Percentiles rank a stretch among this genome's conserved stretches.
Conservation (phyloP, 2,797 vertebrate genomes). For the Rhinoraja longicauda region DNA sequence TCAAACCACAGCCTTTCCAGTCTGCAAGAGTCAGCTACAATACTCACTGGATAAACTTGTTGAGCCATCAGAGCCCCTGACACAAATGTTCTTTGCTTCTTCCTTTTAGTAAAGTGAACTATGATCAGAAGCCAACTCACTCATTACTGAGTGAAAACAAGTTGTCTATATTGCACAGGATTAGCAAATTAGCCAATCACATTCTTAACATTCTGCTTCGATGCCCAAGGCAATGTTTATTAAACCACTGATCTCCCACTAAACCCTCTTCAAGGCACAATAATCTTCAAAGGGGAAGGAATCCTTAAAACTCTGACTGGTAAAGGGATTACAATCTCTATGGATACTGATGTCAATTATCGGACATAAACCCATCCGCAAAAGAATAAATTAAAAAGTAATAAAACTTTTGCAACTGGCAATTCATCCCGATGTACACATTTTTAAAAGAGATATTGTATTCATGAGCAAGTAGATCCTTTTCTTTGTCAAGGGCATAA, state of each 20-base stretch:
- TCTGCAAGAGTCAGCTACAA: not conserved
- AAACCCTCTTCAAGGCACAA: conserved; percentile 51
- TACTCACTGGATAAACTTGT: not conserved
- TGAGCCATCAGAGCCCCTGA: conserved; percentile 5
- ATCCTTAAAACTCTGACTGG: conserved; percentile 49
- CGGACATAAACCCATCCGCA: conserved; percentile 48
- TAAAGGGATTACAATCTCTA: conserved; percentile 57
- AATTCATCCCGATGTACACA: conserved; percentile 36
- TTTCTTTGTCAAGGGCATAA: not conserved
- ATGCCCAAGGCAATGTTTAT: conserved; percentile 31
- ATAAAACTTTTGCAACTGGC: conserved; percentile 43
- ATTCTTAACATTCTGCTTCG: conserved; percentile 18
- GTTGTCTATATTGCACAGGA: conserved; percentile 25
- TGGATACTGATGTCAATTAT: conserved; percentile 58
- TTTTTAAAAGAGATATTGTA: conserved; percentile 52
- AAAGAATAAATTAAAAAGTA: conserved; percentile 37
- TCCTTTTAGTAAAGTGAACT: conserved; percentile 1
- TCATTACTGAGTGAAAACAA: conserved; percentile 33
- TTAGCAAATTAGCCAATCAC: conserved; percentile 33
- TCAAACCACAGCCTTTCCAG: not conserved
- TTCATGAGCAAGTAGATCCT: conserved; percentile 45
- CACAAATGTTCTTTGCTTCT: not conserved
- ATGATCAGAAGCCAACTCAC: conserved; percentile 18
- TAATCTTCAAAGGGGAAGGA: conserved; percentile 58
- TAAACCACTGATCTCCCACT: conserved; percentile 30